Base-by-base conservation (phyloP, 2,113 vertebrate species). In the Manacus vitellinus region DNA sequence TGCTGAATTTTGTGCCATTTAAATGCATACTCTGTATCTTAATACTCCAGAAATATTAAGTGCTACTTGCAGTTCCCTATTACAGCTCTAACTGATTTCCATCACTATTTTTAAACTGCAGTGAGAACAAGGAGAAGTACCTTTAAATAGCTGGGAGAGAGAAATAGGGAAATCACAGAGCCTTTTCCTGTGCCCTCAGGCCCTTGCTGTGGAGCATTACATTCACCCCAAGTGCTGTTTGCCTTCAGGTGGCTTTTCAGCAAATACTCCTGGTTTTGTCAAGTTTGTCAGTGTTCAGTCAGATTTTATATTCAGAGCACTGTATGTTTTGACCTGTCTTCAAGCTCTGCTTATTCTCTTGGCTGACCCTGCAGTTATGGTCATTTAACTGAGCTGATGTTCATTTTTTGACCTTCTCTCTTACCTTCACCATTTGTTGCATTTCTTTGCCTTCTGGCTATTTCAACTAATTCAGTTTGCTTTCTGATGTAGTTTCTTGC, bases 41-140 rank as follows among this genome's bases (percentile, higher is more conserved):
- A 73, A 65, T 83, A 25, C 47, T 91, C 83, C 47, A 76, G 79
- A 95, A 86, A 89, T 78, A 66, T n/a, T 59, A 35, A 89, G 35
- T 35, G 67, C 21, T 76, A 25, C 43, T 77, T 80, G 71, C 44
- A 49, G 58, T 54, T 94, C 79, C 35, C 65, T 41, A 8, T 85
- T 87, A 71, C 33, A 72, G 12, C 62, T 79, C 8, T 30, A 24
- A 55, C 37, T 87, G 55, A 63, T 76, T 89, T 72, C 80, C 24
- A 41, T 75, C 39, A 27, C 23, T 76, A 28, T 86, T 72, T 79
- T 86, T 51, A 73, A 86, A 83, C 35, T 56, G 54, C 33, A 43
- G 46, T 70, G 56, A 63, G 55, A 80, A 52, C 20, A 71, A 81
- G 74, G 54, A 47, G 62, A 79, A 82, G 47, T 46, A 37, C 35